Base-by-base conservation (phyloP, 2,888 invertebrate genomes). In the Acleris emargana region DNA sequence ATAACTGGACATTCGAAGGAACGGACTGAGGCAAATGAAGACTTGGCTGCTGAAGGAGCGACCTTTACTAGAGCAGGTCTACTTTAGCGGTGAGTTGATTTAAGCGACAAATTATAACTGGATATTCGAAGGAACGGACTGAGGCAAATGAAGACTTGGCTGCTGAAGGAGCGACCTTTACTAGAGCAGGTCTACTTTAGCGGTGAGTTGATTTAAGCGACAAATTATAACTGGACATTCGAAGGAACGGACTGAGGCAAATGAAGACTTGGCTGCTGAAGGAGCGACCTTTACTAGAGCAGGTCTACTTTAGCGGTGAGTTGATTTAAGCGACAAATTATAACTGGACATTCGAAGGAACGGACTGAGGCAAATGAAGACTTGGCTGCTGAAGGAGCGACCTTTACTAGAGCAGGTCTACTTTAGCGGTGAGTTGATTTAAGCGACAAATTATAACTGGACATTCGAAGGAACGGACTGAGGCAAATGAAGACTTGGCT, bases 71-170 rank as follows among this genome's bases (percentile, higher is more conserved):
- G 81, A 89, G 82, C 0, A 73, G 5, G 80, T 94, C 43, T 87
- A 88, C 76, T 82, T 95, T 25, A 86, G 90, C 67, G 93, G 94
- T 94, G 75, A 89, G 87, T 73, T 45, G 25, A 42, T 50, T 55
- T 38, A 16, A 38, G n/a, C 22, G n/a, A 0, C 43, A 5, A 43
- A 6, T 32, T 32, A 11, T 87, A 83, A 42, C 75, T 95, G 70
- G 94, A 95, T 71, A 80, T 95, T 5, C 86, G 94, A 32, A 83
- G 88, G 67, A 95, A 95, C 72, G 81, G 80, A 68, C 76, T 95
- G 55, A 80, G 86, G 51, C 9, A 32, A 1, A 11, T 94, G 17
- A 87, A 94, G 71, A 87, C 89, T 67, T 79, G 77, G 1, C 73
- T 89, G 43, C 72, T 94, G 17, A 81, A 84, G 17, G 83, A 76